Conservation (phyloP, 2,113 vertebrate genomes). For the Paratilapia polleni region DNA sequence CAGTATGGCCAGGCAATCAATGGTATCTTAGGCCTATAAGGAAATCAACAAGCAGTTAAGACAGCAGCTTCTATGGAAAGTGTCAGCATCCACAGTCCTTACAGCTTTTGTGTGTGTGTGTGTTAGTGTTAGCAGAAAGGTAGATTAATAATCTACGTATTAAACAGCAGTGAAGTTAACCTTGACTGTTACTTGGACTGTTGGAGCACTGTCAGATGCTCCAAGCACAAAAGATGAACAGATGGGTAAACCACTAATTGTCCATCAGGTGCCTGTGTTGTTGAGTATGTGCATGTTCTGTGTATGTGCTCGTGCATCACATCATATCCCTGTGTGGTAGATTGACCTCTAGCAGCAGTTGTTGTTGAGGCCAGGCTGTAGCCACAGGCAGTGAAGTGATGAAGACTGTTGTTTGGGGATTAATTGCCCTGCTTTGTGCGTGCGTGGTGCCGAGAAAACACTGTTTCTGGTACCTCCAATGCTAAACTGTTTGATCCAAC, state of each 20-base stretch:
- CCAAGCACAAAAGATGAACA: slow-evolving; percentile 56
- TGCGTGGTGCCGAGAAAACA: slow-evolving; percentile 4
- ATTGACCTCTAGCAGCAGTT: slow-evolving; percentile 58
- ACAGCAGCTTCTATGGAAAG: slow-evolving; percentile 13
- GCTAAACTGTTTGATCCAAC: slow-evolving; percentile 17
- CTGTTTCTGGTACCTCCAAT: background rate
- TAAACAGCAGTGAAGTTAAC: slow-evolving; percentile 40
- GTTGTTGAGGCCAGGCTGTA: slow-evolving; percentile 34
- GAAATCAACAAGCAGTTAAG: slow-evolving; percentile 40
- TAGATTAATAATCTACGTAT: background rate
- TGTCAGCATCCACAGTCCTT: slow-evolving; percentile 8
- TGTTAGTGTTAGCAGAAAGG: background rate
- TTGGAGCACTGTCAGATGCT: slow-evolving; percentile 43
- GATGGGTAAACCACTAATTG: slow-evolving; percentile 68
- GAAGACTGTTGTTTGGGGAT: slow-evolving; percentile 42
- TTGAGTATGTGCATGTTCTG: slow-evolving; percentile 15
- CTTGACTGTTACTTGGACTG: slow-evolving; percentile 56
- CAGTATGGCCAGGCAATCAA: slow-evolving; percentile 47
- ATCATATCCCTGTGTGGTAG: slow-evolving; percentile 28
- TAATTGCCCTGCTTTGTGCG: slow-evolving; percentile 1
- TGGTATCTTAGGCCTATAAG: slow-evolving; percentile 32
- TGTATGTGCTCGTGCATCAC: background rate
- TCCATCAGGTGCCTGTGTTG: slow-evolving; percentile 57
- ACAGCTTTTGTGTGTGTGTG: background rate
- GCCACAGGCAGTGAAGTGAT: slow-evolving; percentile 56